phyloP scores from a whole-genome alignment of 1,140 invertebrate genomes.

The Neodiprion fabricii region DNA sequence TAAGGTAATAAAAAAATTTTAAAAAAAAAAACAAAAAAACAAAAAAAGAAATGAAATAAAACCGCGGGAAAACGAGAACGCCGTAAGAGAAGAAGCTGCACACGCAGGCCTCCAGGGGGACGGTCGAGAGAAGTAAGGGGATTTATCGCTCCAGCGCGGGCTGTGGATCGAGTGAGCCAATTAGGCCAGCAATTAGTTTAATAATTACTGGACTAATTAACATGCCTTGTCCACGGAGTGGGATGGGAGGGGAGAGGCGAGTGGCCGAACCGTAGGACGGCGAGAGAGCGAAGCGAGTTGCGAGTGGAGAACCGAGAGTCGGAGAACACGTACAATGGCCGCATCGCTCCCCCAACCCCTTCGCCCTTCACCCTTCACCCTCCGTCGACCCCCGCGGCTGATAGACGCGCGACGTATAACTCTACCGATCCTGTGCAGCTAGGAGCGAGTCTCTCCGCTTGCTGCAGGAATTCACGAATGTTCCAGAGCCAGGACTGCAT shows the following conservation, averaged over 20 bases:
- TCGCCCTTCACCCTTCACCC: too few relatives aligned
- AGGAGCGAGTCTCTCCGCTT: too few relatives aligned
- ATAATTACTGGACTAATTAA: slow-evolving; percentile 4
- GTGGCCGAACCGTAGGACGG: slow-evolving; percentile 5
- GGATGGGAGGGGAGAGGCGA: slow-evolving; percentile 4
- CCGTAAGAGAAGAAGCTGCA: background rate
- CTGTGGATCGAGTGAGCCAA: slow-evolving; percentile 1
- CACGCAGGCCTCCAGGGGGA: background rate
- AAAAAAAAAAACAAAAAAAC: too few relatives aligned
- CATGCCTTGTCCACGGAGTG: background rate
- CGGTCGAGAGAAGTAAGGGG: background rate
- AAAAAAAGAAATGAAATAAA: too few relatives aligned
- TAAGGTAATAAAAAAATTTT: too few relatives aligned
- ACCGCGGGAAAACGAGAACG: too few relatives aligned
- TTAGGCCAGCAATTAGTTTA: slow-evolving; percentile 1
- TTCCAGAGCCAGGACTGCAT: too few relatives aligned
- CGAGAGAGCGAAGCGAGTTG: background rate
- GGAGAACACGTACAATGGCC: background rate
- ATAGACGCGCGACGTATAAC: too few relatives aligned
- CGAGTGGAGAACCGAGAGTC: background rate
- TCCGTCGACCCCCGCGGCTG: too few relatives aligned
- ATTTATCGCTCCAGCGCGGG: background rate
- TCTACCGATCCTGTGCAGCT: too few relatives aligned
- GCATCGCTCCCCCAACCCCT: too few relatives aligned
- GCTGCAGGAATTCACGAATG: too few relatives aligned